Conservation (phyloP, 1,140 invertebrate genomes). For the Centruroides sculpturatus region DNA sequence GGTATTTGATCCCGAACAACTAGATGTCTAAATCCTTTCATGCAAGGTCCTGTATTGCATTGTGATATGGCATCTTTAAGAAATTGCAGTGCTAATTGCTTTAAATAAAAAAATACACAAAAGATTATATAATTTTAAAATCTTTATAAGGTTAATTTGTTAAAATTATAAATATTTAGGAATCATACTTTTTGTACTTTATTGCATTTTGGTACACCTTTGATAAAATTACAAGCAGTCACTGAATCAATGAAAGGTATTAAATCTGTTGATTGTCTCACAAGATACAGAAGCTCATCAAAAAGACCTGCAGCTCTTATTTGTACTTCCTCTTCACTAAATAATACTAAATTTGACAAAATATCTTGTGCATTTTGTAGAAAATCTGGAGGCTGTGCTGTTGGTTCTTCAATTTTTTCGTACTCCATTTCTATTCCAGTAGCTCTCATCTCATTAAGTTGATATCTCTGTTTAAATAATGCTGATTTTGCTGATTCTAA, state of each 20-base stretch:
- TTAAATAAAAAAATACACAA: background rate
- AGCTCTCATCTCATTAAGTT: background rate
- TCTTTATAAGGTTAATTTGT: too few species aligned
- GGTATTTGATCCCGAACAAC: slow-evolving; percentile 1
- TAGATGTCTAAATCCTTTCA: slow-evolving; percentile 3
- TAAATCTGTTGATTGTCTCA: background rate
- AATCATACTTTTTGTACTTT: background rate
- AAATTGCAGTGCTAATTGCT: slow-evolving; percentile 5
- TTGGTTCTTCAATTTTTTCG: background rate
- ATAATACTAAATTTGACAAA: background rate
- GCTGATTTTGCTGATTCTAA: too few species aligned
- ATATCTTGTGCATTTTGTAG: slow-evolving; percentile 1
- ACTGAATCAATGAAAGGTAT: slow-evolving; percentile 1
- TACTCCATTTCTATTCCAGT: slow-evolving; percentile 1
- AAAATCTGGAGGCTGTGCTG: background rate
- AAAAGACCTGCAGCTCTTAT: slow-evolving; percentile 1
- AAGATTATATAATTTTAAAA: background rate
- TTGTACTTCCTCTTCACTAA: slow-evolving; percentile 1
- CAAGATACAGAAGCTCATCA: slow-evolving; percentile 1
- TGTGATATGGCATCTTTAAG: slow-evolving; percentile 8
- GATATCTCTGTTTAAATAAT: background rate
- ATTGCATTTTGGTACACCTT: background rate
- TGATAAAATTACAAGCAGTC: background rate
- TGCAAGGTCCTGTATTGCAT: slow-evolving; percentile 12
- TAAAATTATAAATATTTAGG: background rate